Evolutionary conservation across 2,888 invertebrate genomes (phyloP).

Genomic region (Cephus pulcher): DNA sequence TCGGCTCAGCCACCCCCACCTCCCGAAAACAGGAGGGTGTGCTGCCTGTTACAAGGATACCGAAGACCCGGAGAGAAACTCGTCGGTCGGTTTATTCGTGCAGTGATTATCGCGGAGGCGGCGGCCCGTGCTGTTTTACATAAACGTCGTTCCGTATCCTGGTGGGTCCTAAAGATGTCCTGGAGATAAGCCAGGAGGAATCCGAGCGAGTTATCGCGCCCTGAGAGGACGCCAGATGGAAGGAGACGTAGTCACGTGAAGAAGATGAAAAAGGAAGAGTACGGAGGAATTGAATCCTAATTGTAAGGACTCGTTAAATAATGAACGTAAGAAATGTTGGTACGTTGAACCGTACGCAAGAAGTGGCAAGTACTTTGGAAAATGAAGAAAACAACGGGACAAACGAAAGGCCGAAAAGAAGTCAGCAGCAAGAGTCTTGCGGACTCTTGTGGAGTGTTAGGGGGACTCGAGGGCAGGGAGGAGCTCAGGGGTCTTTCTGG

Average conservation of each 20-base stretch:
- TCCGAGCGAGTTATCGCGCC: constrained; percentile 21
- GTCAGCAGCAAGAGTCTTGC: not conserved
- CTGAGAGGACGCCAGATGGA: not conserved
- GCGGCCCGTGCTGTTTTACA: constrained; percentile 41
- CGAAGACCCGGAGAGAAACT: constrained; percentile 16
- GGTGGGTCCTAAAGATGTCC: constrained; percentile 56
- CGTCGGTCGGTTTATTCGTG: constrained; percentile 25
- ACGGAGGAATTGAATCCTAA: not conserved
- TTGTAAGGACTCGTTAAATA: not conserved
- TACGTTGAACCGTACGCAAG: not conserved
- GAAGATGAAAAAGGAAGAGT: not conserved
- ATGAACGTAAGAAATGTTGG: not conserved
- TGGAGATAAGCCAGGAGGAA: constrained; percentile 42
- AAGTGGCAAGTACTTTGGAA: not conserved
- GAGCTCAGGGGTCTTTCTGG: constrained; percentile 62
- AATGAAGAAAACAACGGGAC: not conserved
- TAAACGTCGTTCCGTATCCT: constrained; percentile 57
- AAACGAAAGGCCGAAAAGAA: not conserved
- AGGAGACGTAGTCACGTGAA: not conserved
- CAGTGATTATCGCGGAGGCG: constrained; percentile 20
- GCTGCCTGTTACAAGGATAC: constrained; percentile 13
- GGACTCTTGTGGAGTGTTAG: not conserved
- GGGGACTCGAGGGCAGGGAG: constrained; percentile 52
- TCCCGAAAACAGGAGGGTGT: constrained; percentile 20
- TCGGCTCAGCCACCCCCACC: constrained; percentile 34